phyloP scores from a whole-genome alignment of 1,140 invertebrate genomes.

The Diachasmimorpha longicaudata region DNA sequence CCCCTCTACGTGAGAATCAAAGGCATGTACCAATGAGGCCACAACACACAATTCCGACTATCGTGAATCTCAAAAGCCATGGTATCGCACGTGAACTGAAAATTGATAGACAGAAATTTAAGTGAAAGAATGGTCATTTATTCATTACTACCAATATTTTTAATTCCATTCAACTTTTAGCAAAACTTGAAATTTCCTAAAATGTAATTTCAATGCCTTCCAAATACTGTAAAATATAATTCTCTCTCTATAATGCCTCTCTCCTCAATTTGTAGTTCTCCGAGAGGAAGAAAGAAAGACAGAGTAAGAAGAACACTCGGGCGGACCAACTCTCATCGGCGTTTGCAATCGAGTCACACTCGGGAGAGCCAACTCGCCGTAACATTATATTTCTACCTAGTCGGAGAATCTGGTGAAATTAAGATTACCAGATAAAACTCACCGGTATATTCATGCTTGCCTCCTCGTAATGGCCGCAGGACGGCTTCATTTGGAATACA shows the following conservation, averaged over 20 bases:
- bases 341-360: constrained; percentile 49
- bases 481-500: constrained; percentile 46
- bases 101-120: no score
- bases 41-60: no score
- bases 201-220: no score
- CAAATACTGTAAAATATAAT: not conserved
- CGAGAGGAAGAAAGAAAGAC: not conserved
- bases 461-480: constrained; percentile 21
- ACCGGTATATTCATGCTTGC: constrained; percentile 21
- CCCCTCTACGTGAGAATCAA: constrained; percentile 10
- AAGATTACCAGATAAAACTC: constrained; percentile 47
- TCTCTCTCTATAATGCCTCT: not conserved
- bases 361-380: constrained; percentile 35
- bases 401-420: constrained; percentile 46
- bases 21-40: no score
- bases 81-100: no score
- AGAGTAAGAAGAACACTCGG: no score
- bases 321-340: constrained; percentile 23
- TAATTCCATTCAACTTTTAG: no score
- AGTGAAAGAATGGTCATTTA: no score
- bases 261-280: constrained; percentile 13
- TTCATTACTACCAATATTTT: no score
- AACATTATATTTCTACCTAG: constrained; percentile 43
- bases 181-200: no score
- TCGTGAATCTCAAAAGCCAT: no score